Base-by-base conservation (phyloP, 2,888 invertebrate species). In the Drosophila mercatorum region DNA sequence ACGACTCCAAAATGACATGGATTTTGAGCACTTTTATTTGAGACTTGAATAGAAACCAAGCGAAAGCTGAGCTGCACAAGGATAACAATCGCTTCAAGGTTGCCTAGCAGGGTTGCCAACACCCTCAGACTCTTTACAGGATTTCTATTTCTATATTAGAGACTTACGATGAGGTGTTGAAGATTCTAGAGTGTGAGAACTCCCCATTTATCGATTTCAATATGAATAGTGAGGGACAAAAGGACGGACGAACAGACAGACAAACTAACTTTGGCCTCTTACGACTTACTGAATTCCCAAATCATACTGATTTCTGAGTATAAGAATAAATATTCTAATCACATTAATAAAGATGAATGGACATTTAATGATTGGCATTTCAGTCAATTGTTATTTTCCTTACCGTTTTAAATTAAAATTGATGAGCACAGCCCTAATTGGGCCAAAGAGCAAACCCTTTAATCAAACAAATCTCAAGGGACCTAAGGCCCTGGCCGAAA, bases 11-110 rank as follows among this genome's bases (percentile, higher is more conserved):
- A 55, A 28, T 28, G 10, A 28, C 44, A 69, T 60, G 62, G 63
- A 76, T 74, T 83, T 78, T 11, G 60, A 8, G 71, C 61, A 72
- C 82, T 79, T 89, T 89, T 83, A 62, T 79, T 71, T 71, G 43
- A 46, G 47, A 53, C 65, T 61, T 53, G 36, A 56, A 52, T 44
- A 11, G 10, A 51, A 17, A 41, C 31, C 62, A 10, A 34, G 10
- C 14, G 12, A 38, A 65, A n/a, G 36, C n/a, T 22, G 36, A 49
- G 46, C 46, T 7, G 46, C 31, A 3, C 5, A 10, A 31, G 31
- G 31, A n/a, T 10, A 31, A 34, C 34, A 34, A 34, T 34, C 34
- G 7, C 34, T 34, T 34, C 1, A 28, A 28, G 28, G 34, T 22
- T 22, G 31, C 2, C 5, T 17, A 17, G 17, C 31, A 6, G 43